Base-by-base conservation (phyloP, 2,113 vertebrate species). In the Ophthalmolycus amberensis region DNA sequence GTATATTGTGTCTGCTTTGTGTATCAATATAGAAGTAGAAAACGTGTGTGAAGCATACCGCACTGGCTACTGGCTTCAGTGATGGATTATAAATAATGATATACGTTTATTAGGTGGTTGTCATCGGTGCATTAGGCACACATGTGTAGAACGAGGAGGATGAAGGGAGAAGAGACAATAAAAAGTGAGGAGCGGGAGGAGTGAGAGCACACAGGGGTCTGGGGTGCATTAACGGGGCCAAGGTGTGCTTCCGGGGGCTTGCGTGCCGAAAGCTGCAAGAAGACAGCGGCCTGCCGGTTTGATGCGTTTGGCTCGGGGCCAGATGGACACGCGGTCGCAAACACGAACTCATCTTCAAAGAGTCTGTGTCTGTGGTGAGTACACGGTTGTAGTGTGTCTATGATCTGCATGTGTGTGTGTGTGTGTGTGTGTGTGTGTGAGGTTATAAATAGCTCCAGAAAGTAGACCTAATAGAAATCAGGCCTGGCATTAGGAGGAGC, bases 341-440 rank as follows among this genome's bases (percentile, higher is more conserved):
- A 76, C 71, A 48, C 8, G 38, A 76, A 60, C 40, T 89, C 80
- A 32, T 87, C 92, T 94, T 94, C 92, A 95, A 95, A 95, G 92
- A 86, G 82, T 0, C 54, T 58, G 54, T 60, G 82, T 80, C 71
- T 32, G 77, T 40, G 71, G 44, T 6, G 66, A 83, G 63, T 75
- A 22, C 73, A 76, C 44, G 71, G 52, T 54, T 77, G 65, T 65
- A 76, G 40, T 68, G 38, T 27, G 52, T 82, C 37, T 32, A 15
- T 67, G 71, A 40, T 48, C 34, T 63, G 64, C 14, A 22, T 34
- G 37, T 48, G 67, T 75, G 75, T 44, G 42, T 82, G 25, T 75
- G 75, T 44, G 48, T 82, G 25, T 42, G 74, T 75, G 75, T 44
- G 48, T 82, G 25, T 42, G 74, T 48, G 46, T 44, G 48, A 67